Percentiles rank a stretch among this genome's conserved stretches.
These are phyloP conservation scores for Drosophila nigrodunni DNA, from an alignment of 1,140 invertebrate species.

Conservation along the genomic window DNA sequence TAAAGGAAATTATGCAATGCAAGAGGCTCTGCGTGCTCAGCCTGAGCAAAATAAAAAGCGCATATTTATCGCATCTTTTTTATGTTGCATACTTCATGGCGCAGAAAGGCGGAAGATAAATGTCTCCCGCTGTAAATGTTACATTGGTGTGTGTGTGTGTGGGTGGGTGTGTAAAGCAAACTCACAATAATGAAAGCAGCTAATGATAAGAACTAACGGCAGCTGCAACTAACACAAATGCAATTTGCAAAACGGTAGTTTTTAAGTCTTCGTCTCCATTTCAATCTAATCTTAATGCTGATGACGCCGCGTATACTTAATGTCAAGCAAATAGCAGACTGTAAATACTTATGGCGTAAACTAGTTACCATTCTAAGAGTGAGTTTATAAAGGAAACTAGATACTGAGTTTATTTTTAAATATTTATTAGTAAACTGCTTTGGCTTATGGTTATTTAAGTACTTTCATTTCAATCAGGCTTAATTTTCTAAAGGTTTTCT, in stretches of 20 bases:
- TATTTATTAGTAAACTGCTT: too few species aligned
- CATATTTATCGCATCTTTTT: conserved; percentile 66
- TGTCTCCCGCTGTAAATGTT: background rate
- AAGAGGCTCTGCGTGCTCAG: conserved; percentile 32
- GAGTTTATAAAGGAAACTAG: too few species aligned
- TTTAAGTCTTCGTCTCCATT: background rate
- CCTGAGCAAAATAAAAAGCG: conserved; percentile 50
- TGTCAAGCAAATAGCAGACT: background rate
- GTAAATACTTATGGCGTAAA: background rate
- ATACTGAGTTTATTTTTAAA: too few species aligned
- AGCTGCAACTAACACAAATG: conserved; percentile 47
- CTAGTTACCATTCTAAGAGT: background rate
- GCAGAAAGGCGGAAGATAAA: conserved; percentile 37
- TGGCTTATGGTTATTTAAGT: too few species aligned
- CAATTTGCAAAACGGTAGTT: conserved; percentile 46
- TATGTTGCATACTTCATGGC: conserved; percentile 71
- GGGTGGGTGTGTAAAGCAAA: conserved; percentile 14
- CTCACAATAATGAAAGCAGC: conserved; percentile 66
- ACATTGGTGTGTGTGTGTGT: conserved; percentile 1
- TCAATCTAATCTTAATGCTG: conserved; percentile 26
- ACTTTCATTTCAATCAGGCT: too few species aligned
- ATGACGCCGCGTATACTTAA: conserved; percentile 20
- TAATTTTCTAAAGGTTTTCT: too few species aligned
- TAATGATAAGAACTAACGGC: conserved; percentile 64
- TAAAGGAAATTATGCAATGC: conserved; percentile 20